Evolutionary conservation across 1,140 invertebrate species (phyloP).

Genomic region (Pteromalus puparum): DNA sequence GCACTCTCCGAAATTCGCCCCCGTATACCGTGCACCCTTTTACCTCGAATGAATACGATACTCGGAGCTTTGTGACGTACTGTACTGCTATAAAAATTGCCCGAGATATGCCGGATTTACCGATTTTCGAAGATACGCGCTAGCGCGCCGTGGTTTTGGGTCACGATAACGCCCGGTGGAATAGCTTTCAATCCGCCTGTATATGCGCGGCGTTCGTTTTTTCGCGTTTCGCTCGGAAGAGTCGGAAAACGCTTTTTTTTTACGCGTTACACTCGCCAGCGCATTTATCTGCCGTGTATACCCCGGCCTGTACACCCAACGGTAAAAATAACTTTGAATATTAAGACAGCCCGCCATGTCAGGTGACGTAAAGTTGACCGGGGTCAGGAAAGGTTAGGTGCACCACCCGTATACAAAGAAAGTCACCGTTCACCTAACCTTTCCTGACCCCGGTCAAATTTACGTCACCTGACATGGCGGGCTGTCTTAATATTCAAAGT

Average conservation of each 20-base stretch:
- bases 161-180: neutral
- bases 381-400: too few species aligned
- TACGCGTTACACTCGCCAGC: neutral
- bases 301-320: too few species aligned
- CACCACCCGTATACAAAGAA: too few species aligned
- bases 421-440: too few species aligned
- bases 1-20: too few species aligned
- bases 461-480: too few species aligned
- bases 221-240: neutral
- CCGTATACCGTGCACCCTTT: too few species aligned
- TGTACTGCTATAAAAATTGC: neutral
- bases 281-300: neutral
- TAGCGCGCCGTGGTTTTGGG: neutral
- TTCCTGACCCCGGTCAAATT: too few species aligned
- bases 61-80: neutral
- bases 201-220: neutral
- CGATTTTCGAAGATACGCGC: neutral
- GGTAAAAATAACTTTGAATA: too few species aligned
- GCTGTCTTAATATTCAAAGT: too few species aligned
- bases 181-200: slow-evolving; percentile 1
- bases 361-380: too few species aligned
- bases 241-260: neutral
- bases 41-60: neutral
- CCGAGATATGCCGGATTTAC: neutral
- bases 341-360: too few species aligned